Evolutionary conservation across 2,888 invertebrate species (phyloP), one percentile per base, ranked within the genome.

Genomic region (Heliconius aoede): DNA sequence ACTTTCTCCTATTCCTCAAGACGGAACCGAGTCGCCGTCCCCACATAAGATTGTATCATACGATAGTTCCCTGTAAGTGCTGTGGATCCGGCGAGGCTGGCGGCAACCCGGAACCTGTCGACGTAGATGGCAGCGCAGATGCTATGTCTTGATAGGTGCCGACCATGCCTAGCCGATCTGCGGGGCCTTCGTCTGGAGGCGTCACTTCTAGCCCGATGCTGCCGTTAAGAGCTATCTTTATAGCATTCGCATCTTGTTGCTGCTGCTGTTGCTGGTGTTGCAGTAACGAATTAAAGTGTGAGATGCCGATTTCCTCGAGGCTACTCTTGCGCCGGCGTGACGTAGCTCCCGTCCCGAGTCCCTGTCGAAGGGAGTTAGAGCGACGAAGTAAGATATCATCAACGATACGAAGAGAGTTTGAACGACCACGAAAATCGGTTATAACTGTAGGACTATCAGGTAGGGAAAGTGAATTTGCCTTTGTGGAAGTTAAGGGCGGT

Each of bases 1-100:
- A 96, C 88, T 95, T 95, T 96, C 96, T 96, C 90, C 95, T 96
- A 88, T 96, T 97, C 89, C 96, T 95, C 85, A 96, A 93, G 83
- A 96, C 96, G 91, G 97, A 96, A 95, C 97, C 96, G 92, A 97
- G 95, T 95, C 97, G 96, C 93, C 97, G 97, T 96, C 97, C 97
- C 97, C 97, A 97, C 97, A 97, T 97, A 81, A 97, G 97, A 96
- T 97, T 96, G 95, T 98, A 98, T 98, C 97, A 98, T 97, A 98
- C 98, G 93, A 98, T 97, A 88, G 98, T 98, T 83, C 98, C 98
- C 92, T 98, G 98, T 80, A 97, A 94, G 87, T 97, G 97, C 88
- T 97, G 97, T 26, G 97, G 95, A 86, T 96, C 96, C 30, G 93
- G 91, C 51, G 94, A 86, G 13, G 91, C 86, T 18, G 89, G 84